A percentile compares a stretch with the other conserved stretches of the same genome.
phyloP scores from a whole-genome alignment of 2,797 vertebrate species.

The Podarcis lilfordi region DNA sequence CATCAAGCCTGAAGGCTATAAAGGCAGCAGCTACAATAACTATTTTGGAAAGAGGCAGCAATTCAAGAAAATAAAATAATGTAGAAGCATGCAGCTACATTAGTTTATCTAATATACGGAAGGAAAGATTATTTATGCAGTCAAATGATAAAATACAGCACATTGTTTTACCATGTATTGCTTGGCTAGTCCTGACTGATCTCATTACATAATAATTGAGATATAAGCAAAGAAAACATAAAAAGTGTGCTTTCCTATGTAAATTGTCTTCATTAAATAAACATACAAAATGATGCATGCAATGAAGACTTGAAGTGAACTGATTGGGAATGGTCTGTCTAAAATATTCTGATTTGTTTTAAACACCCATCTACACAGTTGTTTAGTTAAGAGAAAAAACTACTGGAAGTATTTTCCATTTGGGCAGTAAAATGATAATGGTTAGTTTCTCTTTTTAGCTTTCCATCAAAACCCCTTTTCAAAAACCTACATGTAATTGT shows the following conservation, averaged over 20 bases:
- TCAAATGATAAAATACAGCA: not conserved
- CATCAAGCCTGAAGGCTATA: conserved; percentile 9
- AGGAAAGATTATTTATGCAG: conserved; percentile 30
- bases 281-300: conserved; percentile 23
- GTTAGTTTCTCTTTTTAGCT: conserved; percentile 16
- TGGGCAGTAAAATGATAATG: conserved; percentile 43
- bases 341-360: conserved; percentile 41
- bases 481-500: conserved; percentile 62
- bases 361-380: conserved; percentile 56
- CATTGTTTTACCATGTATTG: not conserved
- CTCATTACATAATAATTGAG: not conserved
- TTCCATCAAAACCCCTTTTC: conserved; percentile 37
- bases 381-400: conserved; percentile 48
- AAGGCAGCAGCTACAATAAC: not conserved
- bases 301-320: conserved; percentile 49
- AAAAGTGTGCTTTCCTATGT: conserved; percentile 14
- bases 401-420: conserved; percentile 40
- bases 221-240: conserved; percentile 21
- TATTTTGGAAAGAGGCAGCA: conserved; percentile 24
- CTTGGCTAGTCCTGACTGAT: not conserved
- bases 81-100: not conserved
- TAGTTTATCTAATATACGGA: conserved; percentile 1
- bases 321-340: conserved; percentile 15
- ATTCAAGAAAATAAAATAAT: not conserved
- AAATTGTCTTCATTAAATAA: conserved; percentile 33